phyloP scores from a whole-genome alignment of 2,797 vertebrate genomes.

The Epinephelus malabaricus region DNA sequence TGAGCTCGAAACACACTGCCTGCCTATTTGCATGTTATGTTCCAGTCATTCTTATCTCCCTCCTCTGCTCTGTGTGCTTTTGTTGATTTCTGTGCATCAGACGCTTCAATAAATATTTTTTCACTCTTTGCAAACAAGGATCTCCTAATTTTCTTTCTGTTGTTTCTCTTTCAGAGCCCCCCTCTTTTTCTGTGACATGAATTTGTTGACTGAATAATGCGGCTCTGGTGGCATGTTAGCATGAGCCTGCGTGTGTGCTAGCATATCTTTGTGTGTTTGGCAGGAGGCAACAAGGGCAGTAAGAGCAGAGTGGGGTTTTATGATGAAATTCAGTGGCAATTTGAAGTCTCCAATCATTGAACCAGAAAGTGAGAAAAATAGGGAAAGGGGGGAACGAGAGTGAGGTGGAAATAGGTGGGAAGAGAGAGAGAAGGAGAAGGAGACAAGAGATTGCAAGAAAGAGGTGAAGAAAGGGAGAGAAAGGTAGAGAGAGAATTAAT shows the following conservation, averaged over 20 bases:
- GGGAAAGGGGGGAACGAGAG: conserved; percentile 18
- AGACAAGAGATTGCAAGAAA: conserved; percentile 38
- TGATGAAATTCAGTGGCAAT: conserved; percentile 83
- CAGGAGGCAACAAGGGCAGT: conserved; percentile 73
- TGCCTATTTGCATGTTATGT: conserved; percentile 48
- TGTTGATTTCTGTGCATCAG: conserved; percentile 53
- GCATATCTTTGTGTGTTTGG: conserved; percentile 62
- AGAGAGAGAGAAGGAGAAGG: conserved; percentile 25
- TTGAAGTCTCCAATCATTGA: conserved; percentile 73
- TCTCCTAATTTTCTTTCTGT: conserved; percentile 20
- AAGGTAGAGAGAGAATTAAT: conserved; percentile 69
- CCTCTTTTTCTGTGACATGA: conserved; percentile 27
- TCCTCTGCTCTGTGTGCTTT: conserved; percentile 35
- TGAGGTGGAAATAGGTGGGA: conserved; percentile 26
- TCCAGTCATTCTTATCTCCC: conserved; percentile 44
- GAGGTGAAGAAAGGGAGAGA: conserved; percentile 59
- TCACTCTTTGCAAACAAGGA: conserved; percentile 47
- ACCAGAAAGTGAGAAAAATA: conserved; percentile 55
- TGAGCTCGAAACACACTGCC: conserved; percentile 37
- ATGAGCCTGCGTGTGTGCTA: conserved; percentile 44
- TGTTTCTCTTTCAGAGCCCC: background rate
- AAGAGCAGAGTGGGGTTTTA: conserved; percentile 64
- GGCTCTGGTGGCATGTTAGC: conserved; percentile 51
- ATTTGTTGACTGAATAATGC: conserved; percentile 43
- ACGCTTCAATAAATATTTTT: conserved; percentile 53